These are phyloP conservation scores for Romanogobio albipinnatus DNA, from an alignment of 2,113 vertebrate genomes.

Conservation along the genomic window DNA sequence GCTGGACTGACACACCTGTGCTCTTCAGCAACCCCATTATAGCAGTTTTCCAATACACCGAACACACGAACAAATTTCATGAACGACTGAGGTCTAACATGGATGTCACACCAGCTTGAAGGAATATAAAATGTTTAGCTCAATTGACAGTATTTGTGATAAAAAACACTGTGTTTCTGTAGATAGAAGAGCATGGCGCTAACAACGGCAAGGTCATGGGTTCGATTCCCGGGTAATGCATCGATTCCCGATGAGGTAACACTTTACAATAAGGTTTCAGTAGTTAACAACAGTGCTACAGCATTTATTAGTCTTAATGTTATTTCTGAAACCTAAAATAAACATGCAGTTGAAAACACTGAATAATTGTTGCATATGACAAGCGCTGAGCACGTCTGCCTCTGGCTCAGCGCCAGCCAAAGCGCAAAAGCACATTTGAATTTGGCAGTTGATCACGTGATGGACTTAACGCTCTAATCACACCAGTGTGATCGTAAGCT, in stretches of 20 bases:
- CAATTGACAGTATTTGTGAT: neutral
- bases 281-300: too few species aligned
- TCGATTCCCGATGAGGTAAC: neutral
- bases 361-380: too few species aligned
- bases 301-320: too few species aligned
- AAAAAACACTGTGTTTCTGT: neutral
- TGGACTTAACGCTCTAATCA: too few species aligned
- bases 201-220: neutral
- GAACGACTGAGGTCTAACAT: neutral
- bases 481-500: too few species aligned
- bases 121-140: neutral
- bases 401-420: too few species aligned
- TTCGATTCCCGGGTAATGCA: neutral
- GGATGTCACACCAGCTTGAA: neutral
- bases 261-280: too few species aligned
- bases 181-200: neutral
- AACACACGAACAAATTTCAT: neutral
- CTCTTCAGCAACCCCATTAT: constrained; percentile 7
- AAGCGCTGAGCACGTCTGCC: too few species aligned
- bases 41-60: neutral
- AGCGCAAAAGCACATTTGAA: too few species aligned
- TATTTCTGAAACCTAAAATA: too few species aligned
- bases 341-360: too few species aligned
- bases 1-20: constrained; percentile 16
- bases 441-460: too few species aligned